Evolutionary conservation across 1,140 invertebrate species (phyloP).

Genomic region (Drosophila jambulina): DNA sequence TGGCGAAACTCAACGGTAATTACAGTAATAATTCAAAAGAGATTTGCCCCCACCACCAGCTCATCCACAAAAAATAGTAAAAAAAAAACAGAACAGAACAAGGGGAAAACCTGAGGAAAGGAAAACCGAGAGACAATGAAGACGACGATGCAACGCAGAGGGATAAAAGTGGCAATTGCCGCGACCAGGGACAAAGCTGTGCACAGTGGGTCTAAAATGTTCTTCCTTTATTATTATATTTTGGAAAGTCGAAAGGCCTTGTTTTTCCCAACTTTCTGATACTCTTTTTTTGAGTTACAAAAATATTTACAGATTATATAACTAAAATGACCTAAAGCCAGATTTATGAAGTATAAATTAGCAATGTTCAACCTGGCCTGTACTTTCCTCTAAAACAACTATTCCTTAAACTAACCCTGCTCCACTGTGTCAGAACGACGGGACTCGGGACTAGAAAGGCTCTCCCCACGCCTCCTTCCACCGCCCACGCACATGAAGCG

Average conservation of each 20-base stretch:
- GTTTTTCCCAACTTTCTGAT: background rate
- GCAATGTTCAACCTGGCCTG: background rate
- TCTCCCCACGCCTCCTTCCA: conserved; percentile 7
- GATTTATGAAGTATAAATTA: background rate
- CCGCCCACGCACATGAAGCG: conserved; percentile 64
- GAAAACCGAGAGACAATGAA: conserved; percentile 71
- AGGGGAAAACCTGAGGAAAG: conserved; percentile 23
- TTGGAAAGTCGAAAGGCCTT: background rate
- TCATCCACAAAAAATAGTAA: conserved; percentile 42
- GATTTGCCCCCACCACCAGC: conserved; percentile 66
- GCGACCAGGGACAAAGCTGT: conserved; percentile 12
- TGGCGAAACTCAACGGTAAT: conserved; percentile 80
- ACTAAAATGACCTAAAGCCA: background rate
- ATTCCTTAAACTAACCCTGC: background rate
- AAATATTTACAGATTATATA: background rate
- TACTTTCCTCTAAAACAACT: background rate
- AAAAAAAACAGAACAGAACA: conserved; percentile 15
- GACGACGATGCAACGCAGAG: conserved; percentile 60
- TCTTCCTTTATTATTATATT: background rate
- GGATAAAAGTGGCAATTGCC: conserved; percentile 73
- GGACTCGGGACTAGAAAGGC: conserved; percentile 32
- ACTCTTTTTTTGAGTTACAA: background rate
- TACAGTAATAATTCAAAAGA: conserved; percentile 85
- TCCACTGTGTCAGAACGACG: conserved; percentile 33
- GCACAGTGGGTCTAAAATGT: conserved; percentile 15